A percentile compares a stretch with the other conserved stretches of the same genome.
Evolutionary conservation across 2,797 vertebrate genomes (phyloP).

Genomic region (Argyrosomus regius): DNA sequence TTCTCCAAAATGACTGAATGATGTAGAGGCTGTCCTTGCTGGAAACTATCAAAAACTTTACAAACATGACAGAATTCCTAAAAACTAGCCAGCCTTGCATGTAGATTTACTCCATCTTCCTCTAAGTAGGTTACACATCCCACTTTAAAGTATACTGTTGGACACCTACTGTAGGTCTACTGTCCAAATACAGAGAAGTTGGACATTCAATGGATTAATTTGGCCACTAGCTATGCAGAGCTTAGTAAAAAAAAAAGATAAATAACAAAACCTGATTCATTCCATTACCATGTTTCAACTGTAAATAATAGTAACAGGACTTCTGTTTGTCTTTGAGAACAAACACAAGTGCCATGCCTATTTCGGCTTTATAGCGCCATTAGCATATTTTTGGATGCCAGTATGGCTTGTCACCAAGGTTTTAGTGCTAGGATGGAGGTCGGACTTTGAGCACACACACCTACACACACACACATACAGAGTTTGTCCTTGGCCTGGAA

Average conservation of each 20-base stretch:
- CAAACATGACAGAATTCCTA: constrained; percentile 4
- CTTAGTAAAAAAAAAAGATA: constrained; percentile 19
- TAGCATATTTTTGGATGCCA: constrained; percentile 73
- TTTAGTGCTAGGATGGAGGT: constrained; percentile 67
- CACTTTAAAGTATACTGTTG: constrained; percentile 39
- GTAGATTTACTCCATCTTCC: constrained; percentile 13
- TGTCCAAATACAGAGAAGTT: constrained; percentile 42
- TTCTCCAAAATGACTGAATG: constrained; percentile 22
- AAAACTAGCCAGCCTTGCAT: constrained; percentile 15
- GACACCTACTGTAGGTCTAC: constrained; percentile 20
- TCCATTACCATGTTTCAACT: constrained; percentile 36
- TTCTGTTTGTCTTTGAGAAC: constrained; percentile 61
- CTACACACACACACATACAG: constrained; percentile 51
- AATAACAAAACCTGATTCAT: constrained; percentile 19
- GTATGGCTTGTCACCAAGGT: constrained; percentile 73
- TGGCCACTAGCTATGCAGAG: constrained; percentile 33
- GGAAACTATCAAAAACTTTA: constrained; percentile 18
- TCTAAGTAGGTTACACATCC: constrained; percentile 59
- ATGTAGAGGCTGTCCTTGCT: background rate
- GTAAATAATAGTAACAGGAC: constrained; percentile 42
- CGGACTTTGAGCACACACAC: constrained; percentile 49
- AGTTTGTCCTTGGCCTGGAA: constrained; percentile 86
- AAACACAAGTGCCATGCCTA: constrained; percentile 50
- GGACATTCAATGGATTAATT: constrained; percentile 44
- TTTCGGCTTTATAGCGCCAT: constrained; percentile 52